These are phyloP conservation scores for Zele albiditarsus DNA, from an alignment of 2,888 invertebrate genomes.

Conservation along the genomic window DNA sequence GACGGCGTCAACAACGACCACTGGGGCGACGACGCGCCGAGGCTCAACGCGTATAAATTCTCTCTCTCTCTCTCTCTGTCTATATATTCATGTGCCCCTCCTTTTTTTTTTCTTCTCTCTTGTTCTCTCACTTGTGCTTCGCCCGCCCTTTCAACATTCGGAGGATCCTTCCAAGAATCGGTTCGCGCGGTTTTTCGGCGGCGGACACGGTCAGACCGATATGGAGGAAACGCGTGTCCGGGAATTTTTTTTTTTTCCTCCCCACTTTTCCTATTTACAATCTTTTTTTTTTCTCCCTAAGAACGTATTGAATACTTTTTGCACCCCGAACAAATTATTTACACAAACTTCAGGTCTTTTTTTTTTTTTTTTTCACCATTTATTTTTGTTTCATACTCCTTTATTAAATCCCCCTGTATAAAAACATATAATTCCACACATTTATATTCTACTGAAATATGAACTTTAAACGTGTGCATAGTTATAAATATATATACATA, in stretches of 20 bases:
- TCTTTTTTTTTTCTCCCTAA: conserved; percentile 5
- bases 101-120: neutral
- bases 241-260: conserved; percentile 3
- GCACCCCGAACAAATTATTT: conserved; percentile 9
- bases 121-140: neutral
- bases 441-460: neutral
- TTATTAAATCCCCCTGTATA: neutral
- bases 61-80: neutral
- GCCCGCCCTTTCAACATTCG: conserved; percentile 15
- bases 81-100: neutral
- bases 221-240: conserved; percentile 13
- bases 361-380: neutral
- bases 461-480: neutral
- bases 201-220: conserved; percentile 36
- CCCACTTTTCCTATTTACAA: conserved; percentile 12
- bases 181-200: conserved; percentile 65
- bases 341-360: conserved; percentile 15
- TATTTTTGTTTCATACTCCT: conserved; percentile 3
- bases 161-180: conserved; percentile 65
- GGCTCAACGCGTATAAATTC: neutral
- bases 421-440: neutral
- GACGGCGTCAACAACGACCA: conserved; percentile 39
- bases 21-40: conserved; percentile 24
- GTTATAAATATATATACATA: neutral
- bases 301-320: conserved; percentile 27